A percentile compares a stretch with the other conserved stretches of the same genome.
Evolutionary conservation across 2,113 vertebrate genomes (phyloP).

Genomic region (Opisthocomus hoazin): DNA sequence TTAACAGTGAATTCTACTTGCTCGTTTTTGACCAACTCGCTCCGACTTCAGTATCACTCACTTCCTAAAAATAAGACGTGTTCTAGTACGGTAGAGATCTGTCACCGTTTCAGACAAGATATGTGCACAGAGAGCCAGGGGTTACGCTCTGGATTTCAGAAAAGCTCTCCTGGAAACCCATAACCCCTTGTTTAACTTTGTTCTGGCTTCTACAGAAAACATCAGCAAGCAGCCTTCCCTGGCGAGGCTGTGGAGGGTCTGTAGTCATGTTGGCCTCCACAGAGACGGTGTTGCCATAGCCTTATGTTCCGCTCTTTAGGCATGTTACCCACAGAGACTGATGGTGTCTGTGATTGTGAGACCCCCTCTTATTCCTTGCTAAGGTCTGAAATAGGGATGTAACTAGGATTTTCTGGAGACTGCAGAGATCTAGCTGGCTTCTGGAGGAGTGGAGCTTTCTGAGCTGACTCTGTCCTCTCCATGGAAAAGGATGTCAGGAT

Average conservation of each 20-base stretch:
- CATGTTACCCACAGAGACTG: fast-evolving
- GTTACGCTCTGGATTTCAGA: neutral
- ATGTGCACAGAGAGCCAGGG: neutral
- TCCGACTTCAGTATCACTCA: neutral
- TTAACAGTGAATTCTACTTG: neutral
- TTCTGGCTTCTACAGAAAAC: neutral
- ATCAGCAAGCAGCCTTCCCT: neutral
- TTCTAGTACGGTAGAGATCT: neutral
- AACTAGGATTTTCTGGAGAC: neutral
- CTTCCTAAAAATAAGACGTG: neutral
- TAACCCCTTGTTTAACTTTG: neutral
- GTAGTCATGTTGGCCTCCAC: neutral
- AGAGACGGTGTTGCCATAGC: neutral
- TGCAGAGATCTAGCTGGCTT: neutral
- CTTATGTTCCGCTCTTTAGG: neutral
- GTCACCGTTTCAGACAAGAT: neutral
- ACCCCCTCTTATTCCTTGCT: neutral
- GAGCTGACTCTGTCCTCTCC: neutral
- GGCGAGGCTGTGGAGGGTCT: neutral
- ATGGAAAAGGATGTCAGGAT: neutral
- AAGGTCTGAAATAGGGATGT: neutral
- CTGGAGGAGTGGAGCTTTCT: neutral
- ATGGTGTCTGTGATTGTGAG: neutral
- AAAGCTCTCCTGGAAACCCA: neutral
- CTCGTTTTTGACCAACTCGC: neutral